These are phyloP conservation scores for Auanema freiburgensis DNA, from an alignment of 2,888 invertebrate species.

Conservation along the genomic window DNA sequence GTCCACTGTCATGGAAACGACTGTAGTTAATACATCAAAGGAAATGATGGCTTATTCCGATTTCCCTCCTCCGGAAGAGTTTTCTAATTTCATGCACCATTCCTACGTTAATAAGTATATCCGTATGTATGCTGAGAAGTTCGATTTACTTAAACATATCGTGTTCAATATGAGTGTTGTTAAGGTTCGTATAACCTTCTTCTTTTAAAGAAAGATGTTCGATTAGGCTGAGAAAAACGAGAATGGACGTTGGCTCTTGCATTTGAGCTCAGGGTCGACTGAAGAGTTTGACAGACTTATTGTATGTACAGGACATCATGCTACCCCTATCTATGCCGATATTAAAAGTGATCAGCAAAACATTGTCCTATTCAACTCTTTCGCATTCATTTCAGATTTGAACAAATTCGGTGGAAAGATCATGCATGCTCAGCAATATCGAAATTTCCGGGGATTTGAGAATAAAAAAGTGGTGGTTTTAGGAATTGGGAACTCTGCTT, in stretches of 20 bases:
- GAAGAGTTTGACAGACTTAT: constrained; percentile 67
- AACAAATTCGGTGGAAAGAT: constrained; percentile 58
- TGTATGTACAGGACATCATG: constrained; percentile 69
- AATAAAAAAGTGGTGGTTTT: constrained; percentile 67
- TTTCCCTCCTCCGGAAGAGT: constrained; percentile 56
- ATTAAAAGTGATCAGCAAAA: constrained; percentile 63
- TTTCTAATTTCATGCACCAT: constrained; percentile 59
- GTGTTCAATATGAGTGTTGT: constrained; percentile 57
- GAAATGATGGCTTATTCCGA: constrained; percentile 66
- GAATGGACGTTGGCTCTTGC: constrained; percentile 40
- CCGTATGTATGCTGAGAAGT: constrained; percentile 52
- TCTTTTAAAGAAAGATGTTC: not conserved
- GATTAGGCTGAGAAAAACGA: constrained; percentile 33
- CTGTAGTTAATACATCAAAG: constrained; percentile 67
- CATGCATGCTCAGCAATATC: constrained; percentile 61
- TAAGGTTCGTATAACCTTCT: constrained; percentile 36
- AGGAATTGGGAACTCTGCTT: constrained; percentile 69
- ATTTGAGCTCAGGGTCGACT: constrained; percentile 42
- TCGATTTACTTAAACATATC: constrained; percentile 50
- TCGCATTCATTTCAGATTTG: constrained; percentile 64
- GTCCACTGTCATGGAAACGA: constrained; percentile 65
- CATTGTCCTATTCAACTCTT: too few relatives aligned
- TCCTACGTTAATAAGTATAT: constrained; percentile 55
- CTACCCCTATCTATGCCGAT: constrained; percentile 65
- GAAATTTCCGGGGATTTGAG: constrained; percentile 58